Base-by-base conservation (phyloP, 2,888 invertebrate species). In the Opisthograptis luteolata region DNA sequence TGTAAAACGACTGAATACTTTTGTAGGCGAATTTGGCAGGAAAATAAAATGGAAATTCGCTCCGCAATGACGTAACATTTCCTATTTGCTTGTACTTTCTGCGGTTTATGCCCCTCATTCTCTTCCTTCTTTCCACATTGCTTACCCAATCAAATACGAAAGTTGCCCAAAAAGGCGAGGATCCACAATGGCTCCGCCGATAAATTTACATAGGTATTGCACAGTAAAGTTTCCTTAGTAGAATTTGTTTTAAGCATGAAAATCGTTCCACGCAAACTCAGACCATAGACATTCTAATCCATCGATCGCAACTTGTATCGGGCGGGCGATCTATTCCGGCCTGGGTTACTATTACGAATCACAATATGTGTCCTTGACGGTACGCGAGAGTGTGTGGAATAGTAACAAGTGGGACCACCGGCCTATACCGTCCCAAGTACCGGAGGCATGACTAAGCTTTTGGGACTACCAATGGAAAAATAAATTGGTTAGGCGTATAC, bases 291-390 rank as follows among this genome's bases (percentile, higher is more conserved):
- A 83, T 83, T 83, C 69, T 74, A 79, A 85, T 81, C 73, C 80
- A 78, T 70, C 77, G 74, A 79, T 82, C 70, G 77, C 62, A 54
- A 41, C 58, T 59, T 63, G 60, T 85, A 87, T 87, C 88, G 69
- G 55, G 53, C 57, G 56, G 63, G 58, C 74, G 79, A 87, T 90
- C 89, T 82, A 86, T 84, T 87, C 84, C 82, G 79, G 82, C 74
- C 73, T 67, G 68, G 70, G 70, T 65, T 68, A 68, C 81, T 82
- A 73, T 75, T 70, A 73, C 82, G 82, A 85, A 84, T 85, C 79
- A 84, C 83, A 83, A 84, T 82, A 71, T 74, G 69, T 79, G 86
- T 78, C 89, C 88, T 89, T 89, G 88, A 64, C 62, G 84, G 81
- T 84, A 78, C 66, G 64, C 54, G 73, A 58, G 61, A 66, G 66